Evolutionary conservation across 2,888 invertebrate genomes (phyloP), one percentile per base, ranked within the genome.

Genomic region (Drosophila anomalata): DNA sequence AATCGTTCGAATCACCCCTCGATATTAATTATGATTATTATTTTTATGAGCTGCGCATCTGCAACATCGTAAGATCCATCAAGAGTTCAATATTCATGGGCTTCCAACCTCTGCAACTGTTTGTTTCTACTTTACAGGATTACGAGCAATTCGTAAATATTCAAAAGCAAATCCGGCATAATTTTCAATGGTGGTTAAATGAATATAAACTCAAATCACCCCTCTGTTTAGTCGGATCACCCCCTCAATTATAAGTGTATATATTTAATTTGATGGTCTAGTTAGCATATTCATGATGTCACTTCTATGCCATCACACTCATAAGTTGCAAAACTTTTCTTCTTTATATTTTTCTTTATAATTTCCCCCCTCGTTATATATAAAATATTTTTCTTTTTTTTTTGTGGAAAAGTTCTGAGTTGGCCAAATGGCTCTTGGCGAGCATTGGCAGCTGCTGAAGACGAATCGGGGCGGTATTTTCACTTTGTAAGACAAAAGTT

Each of bases 401-500:
- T 47, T 70, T 62, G 51, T 47, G 39, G 7, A 11, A 72, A 79
- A 77, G 61, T 79, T 83, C 59, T 31, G 31, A 22, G 33, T 54
- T 55, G 56, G 61, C 56, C 50, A 57, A 73, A 50, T 57, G 36
- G 48, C 58, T 48, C 48, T 58, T 63, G 56, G 39, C 29, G 26
- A 26, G 36, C 71, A 78, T 78, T 78, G 77, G 53, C 82, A 78
- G 77, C 82, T 79, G 82, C 60, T 76, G 56, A 55, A 50, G 59
- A 36, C 65, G 51, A 44, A 39, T 46, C 52, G 65, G 36, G 65
- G 65, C 67, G 77, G 83, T 72, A 82, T 82, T 82, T 82, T 70
- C 87, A 82, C 81, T 82, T 87, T 67, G 66, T 62, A 60, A 83
- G 68, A 79, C 71, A 67, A 86, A 84, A 82, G 68, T 86, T 82